Evolutionary conservation across 2,113 vertebrate genomes (phyloP), one percentile per base, ranked within the genome.

Genomic region (Mus pahari): DNA sequence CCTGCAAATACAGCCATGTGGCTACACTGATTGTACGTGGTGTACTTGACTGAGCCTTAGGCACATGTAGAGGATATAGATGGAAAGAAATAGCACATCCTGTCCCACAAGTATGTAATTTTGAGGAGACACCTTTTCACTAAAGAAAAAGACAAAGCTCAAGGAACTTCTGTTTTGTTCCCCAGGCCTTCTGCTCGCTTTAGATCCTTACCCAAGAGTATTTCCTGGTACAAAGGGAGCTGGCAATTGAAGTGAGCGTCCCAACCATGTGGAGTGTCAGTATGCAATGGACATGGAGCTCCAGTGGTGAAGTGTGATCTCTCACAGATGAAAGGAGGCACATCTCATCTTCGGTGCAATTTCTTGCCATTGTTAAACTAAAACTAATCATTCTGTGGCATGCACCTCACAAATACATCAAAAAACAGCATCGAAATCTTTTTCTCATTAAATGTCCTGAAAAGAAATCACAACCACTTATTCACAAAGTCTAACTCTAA

Each of bases 331-430:
- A 36, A 31, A 10, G 24, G 20, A 88, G 3, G 5, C 78, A 50
- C 39, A 58, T 60, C 36, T 73, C 26, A 53, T 78, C 58, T 74
- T 92, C 14, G 53, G 1, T 86, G 48, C 55, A 1, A 81, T 88
- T 90, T 93, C 31, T 64, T 64, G 5, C 78, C 31, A 88, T 87
- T 96, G 28, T 4, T 96, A 71, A 92, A 82, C 75, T 78, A 24
- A 94, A 9, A 24, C 28, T n/a, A 83, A 55, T 64, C 7, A 50
- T 83, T 86, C 68, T 89, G 2, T 89, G 19, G 93, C 53, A 73
- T 79, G 14, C 68, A 81, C 96, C 50, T 24, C 50, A 95, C 39
- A 75, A 62, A 74, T 92, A 33, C 75, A 12, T 48, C 66, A 86
- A 71, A 92, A 62, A 70, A 13, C 90, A 48, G 31, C 4, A 83